Evolutionary conservation across 2,888 invertebrate genomes (phyloP).

Genomic region (Oxystoma pomonae): DNA sequence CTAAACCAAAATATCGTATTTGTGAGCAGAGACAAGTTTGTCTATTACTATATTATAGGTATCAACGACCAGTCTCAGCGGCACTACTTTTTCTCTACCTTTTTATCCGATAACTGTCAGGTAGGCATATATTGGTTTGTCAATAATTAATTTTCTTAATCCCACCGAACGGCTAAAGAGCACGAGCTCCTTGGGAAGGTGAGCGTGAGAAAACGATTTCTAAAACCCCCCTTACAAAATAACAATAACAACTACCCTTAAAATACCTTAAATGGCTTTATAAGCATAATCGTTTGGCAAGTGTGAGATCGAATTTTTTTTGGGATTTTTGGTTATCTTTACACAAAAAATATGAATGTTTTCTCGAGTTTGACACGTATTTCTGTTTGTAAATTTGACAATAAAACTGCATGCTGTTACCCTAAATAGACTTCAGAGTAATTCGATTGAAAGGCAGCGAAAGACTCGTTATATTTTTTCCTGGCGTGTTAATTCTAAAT

Average conservation of each 20-base stretch:
- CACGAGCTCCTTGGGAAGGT: slow-evolving; percentile 25
- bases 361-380: not conserved
- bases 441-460: too few species aligned
- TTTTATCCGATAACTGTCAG: slow-evolving; percentile 22
- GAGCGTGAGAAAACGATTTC: slow-evolving; percentile 24
- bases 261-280: not conserved
- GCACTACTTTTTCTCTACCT: slow-evolving; percentile 23
- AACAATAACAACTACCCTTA: not conserved
- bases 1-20: too few species aligned
- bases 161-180: slow-evolving; percentile 23
- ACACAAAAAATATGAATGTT: not conserved
- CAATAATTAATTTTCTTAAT: slow-evolving; percentile 27
- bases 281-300: not conserved
- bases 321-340: not conserved
- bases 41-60: too few species aligned
- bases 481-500: too few species aligned
- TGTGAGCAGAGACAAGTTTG: too few species aligned
- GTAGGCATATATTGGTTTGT: slow-evolving; percentile 28
- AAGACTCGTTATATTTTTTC: too few species aligned
- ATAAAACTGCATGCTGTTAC: too few species aligned
- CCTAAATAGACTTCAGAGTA: too few species aligned
- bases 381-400: not conserved
- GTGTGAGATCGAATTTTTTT: not conserved
- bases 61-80: slow-evolving; percentile 9
- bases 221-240: not conserved